Evolutionary conservation across 2,888 invertebrate genomes (phyloP).

Genomic region (Athrips mouffetella): DNA sequence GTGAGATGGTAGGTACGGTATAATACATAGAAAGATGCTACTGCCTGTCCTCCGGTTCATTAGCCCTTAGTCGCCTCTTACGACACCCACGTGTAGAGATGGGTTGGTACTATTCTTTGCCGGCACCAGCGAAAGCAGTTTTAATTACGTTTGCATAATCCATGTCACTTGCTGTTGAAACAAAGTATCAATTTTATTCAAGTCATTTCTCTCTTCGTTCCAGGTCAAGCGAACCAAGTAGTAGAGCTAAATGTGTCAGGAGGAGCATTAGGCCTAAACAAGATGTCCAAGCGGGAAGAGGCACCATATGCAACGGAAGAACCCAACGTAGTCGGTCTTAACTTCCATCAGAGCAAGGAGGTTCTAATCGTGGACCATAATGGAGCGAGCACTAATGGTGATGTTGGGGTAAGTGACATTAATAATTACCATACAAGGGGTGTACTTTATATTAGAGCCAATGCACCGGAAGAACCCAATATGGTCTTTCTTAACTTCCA

Average conservation of each 20-base stretch:
- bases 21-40: too few species aligned
- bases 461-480: neutral
- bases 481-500: constrained; percentile 93
- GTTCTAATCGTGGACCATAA: constrained; percentile 85
- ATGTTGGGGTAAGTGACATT: constrained; percentile 34
- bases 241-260: constrained; percentile 84
- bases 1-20: too few species aligned
- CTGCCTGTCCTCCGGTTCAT: too few species aligned
- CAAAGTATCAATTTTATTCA: too few species aligned
- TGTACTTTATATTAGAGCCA: neutral
- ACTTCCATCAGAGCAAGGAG: constrained; percentile 95
- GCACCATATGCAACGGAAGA: constrained; percentile 91
- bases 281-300: constrained; percentile 89
- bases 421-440: neutral
- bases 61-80: too few species aligned
- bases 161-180: too few species aligned
- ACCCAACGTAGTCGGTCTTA: constrained; percentile 90
- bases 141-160: too few species aligned
- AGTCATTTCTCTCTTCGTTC: constrained; percentile 22
- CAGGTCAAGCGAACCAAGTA: constrained; percentile 79
- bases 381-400: constrained; percentile 78
- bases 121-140: too few species aligned
- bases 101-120: too few species aligned
- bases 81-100: too few species aligned
- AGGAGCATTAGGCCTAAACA: constrained; percentile 88